Conservation (phyloP, 2,797 vertebrate genomes). For the Scolopax rusticola region DNA sequence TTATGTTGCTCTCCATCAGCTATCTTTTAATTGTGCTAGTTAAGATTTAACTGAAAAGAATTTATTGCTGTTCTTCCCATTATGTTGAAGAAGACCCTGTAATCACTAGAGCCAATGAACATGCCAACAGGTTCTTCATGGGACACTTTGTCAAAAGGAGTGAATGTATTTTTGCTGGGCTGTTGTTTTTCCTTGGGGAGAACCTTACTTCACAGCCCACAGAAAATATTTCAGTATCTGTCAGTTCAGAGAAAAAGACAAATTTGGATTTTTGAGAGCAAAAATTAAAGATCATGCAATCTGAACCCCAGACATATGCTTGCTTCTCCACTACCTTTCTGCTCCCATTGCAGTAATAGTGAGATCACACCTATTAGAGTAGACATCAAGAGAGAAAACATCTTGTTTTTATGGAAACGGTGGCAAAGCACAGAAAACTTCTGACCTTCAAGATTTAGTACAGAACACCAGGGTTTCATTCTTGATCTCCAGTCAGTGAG, state of each 20-base stretch:
- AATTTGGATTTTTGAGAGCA: background rate
- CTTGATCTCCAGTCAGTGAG: background rate
- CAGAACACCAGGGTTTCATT: background rate
- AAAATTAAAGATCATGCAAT: background rate
- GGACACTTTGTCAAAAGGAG: background rate
- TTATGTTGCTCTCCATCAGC: background rate
- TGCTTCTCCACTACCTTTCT: background rate
- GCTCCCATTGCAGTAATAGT: background rate
- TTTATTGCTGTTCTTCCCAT: background rate
- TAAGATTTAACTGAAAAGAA: background rate
- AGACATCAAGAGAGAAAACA: background rate
- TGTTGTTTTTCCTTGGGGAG: background rate
- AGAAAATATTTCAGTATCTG: background rate
- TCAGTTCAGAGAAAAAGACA: background rate
- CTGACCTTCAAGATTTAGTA: background rate
- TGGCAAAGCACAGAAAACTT: background rate
- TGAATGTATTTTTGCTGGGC: background rate
- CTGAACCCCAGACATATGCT: background rate
- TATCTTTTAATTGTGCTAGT: background rate
- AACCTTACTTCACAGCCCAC: background rate
- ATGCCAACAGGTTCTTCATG: background rate
- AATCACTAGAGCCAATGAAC: background rate
- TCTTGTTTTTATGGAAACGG: background rate
- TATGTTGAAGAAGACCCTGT: background rate
- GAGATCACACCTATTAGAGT: background rate